These are phyloP conservation scores for Myocastor coypus DNA, from an alignment of 2,113 vertebrate genomes.

Conservation along the genomic window DNA sequence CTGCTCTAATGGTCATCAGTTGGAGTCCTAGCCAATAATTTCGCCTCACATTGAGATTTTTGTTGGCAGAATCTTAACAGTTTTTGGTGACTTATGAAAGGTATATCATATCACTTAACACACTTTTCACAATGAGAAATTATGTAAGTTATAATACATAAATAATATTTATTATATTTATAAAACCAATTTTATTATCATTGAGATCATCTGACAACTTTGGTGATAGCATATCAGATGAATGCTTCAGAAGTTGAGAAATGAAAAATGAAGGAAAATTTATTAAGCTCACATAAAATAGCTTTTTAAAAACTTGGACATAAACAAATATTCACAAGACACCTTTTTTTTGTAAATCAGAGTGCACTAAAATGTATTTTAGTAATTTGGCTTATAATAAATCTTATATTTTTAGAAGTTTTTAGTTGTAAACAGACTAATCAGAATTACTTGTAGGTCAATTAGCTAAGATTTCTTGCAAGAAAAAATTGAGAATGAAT, in stretches of 20 bases:
- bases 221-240: background rate
- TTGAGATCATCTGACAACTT: background rate
- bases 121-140: background rate
- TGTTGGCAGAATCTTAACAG: background rate
- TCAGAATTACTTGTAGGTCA: background rate
- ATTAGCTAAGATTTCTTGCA: background rate
- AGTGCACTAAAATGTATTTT: background rate
- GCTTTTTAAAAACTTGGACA: background rate
- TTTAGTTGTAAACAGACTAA: background rate
- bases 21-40: background rate
- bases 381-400: background rate
- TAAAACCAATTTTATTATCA: too few species aligned
- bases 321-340: background rate
- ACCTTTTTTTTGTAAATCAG: background rate
- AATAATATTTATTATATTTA: background rate
- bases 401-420: background rate
- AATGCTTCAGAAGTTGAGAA: background rate
- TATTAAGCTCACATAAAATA: background rate
- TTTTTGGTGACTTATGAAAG: background rate
- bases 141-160: background rate
- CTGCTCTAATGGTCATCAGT: background rate
- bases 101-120: background rate
- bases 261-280: background rate
- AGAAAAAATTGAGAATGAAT: background rate
- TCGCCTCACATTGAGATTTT: background rate